Conservation (phyloP, 2,113 vertebrate species). For the Ibidorhyncha struthersii region DNA sequence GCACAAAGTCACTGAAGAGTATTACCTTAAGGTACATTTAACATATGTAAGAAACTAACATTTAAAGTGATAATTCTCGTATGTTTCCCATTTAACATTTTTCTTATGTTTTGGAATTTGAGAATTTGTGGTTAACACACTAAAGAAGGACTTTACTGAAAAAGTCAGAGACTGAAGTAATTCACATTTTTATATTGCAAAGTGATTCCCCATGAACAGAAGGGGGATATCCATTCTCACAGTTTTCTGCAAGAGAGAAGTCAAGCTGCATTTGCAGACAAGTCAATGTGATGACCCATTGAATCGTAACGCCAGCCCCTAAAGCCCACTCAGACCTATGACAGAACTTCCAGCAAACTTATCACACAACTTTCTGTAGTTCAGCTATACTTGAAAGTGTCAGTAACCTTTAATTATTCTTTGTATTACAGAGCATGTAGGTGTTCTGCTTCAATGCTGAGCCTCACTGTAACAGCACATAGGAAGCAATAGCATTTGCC, state of each 20-base stretch:
- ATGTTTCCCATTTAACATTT: background rate
- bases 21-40: background rate
- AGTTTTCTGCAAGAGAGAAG: background rate
- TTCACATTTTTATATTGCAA: background rate
- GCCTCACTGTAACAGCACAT: background rate
- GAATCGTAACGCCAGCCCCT: background rate
- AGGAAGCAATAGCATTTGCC: background rate
- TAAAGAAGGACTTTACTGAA: background rate
- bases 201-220: background rate
- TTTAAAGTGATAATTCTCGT: background rate
- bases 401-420: background rate
- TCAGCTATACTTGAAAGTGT: background rate
- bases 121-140: background rate
- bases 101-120: background rate
- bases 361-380: background rate
- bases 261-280: background rate
- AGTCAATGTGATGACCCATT: background rate
- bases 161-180: background rate
- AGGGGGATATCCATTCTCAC: background rate
- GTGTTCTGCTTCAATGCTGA: background rate
- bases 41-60: background rate
- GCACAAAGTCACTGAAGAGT: background rate
- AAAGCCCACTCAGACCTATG: background rate
- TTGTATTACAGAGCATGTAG: rapidly evolving
- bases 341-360: background rate